These are phyloP conservation scores for Vulpes lagopus DNA, from an alignment of 2,113 vertebrate species.

Conservation along the genomic window DNA sequence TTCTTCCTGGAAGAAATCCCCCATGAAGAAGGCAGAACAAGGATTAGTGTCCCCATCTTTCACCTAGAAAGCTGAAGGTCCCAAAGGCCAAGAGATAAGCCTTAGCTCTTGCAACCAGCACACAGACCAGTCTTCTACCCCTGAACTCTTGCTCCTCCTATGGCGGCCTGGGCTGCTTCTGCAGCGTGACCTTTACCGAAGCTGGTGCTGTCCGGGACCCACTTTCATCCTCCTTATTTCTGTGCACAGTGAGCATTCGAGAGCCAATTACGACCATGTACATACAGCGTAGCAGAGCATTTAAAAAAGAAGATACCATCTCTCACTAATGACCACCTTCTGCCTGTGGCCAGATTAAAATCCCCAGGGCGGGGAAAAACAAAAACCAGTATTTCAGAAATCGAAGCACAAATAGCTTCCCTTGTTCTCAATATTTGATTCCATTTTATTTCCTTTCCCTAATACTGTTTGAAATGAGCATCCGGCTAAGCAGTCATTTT, in stretches of 20 bases:
- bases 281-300: neutral
- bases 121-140: neutral
- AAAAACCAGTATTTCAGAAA: neutral
- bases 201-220: neutral
- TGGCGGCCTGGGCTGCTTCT: no score
- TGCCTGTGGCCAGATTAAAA: conserved; percentile 64
- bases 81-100: neutral
- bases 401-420: conserved; percentile 54
- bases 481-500: conserved; percentile 75
- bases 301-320: neutral
- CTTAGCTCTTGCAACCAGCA: neutral
- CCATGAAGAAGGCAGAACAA: neutral
- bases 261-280: neutral
- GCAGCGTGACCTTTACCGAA: neutral
- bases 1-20: neutral
- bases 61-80: neutral
- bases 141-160: neutral
- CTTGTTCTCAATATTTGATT: conserved; percentile 35
- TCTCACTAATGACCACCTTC: conserved; percentile 55
- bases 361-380: neutral
- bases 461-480: conserved; percentile 60
- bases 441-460: conserved; percentile 32
- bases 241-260: neutral
- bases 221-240: neutral
- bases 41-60: neutral